Conservation (phyloP, 1,140 invertebrate species). For the Heliconius hewitsoni region DNA sequence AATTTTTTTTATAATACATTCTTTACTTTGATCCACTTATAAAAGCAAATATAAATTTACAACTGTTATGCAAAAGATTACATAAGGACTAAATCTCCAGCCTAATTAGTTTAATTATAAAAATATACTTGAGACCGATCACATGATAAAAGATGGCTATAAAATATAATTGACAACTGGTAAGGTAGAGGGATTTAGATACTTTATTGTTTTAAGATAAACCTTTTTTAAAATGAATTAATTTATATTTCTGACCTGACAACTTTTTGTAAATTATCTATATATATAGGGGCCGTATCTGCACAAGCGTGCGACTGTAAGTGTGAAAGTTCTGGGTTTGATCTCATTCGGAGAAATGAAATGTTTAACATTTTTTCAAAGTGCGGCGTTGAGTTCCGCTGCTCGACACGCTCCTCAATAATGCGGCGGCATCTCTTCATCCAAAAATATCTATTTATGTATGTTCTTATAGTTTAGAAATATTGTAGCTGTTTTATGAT, state of each 20-base stretch:
- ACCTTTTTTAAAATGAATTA: constrained; percentile 3
- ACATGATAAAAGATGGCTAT: constrained; percentile 12
- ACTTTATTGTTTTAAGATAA: constrained; percentile 10
- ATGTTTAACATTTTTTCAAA: too few species aligned
- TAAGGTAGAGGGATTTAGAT: constrained; percentile 9
- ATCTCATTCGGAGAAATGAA: too few species aligned
- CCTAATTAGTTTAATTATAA: constrained; percentile 13
- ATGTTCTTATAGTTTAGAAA: background rate
- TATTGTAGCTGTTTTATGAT: background rate
- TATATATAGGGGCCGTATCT: too few species aligned
- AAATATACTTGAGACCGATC: constrained; percentile 4
- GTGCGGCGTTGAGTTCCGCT: too few species aligned
- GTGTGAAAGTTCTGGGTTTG: too few species aligned
- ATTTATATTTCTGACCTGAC: background rate
- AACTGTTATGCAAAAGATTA: background rate
- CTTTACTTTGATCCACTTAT: background rate
- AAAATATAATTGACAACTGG: constrained; percentile 14
- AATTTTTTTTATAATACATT: background rate
- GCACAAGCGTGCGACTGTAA: too few species aligned
- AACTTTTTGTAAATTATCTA: constrained; percentile 3
- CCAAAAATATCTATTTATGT: background rate
- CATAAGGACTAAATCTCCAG: background rate
- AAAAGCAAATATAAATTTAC: background rate
- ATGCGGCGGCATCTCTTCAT: too few species aligned
- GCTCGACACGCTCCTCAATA: too few species aligned